Percentiles rank a stretch among this genome's conserved stretches.
Conservation (phyloP, 92 coral and sea anemone genomes). For the Epizoanthus rinbou region DNA sequence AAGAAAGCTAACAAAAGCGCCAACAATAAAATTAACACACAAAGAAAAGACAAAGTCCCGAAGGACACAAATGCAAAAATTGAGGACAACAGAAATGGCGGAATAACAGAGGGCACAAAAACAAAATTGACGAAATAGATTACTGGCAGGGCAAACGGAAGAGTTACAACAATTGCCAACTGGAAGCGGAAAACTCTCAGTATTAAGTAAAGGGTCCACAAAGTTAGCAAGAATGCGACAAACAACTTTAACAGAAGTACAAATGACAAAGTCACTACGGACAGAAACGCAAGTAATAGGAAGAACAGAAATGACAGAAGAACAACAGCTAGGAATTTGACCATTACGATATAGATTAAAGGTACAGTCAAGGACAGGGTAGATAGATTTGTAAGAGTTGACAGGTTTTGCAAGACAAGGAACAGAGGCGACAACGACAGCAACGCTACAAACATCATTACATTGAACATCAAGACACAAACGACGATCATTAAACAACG, state of each 20-base stretch:
- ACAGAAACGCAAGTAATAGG: background rate
- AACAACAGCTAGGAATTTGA: background rate
- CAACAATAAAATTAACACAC: background rate
- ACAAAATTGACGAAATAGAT: background rate
- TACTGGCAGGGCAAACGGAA: background rate
- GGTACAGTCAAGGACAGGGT: background rate
- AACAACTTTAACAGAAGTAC: background rate
- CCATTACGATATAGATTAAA: background rate
- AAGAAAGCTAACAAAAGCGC: too few relatives aligned
- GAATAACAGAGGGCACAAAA: background rate
- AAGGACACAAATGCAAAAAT: background rate
- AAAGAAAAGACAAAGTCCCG: background rate
- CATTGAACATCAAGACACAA: background rate
- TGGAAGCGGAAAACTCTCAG: background rate
- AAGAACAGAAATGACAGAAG: background rate
- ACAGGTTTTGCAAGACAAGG: background rate
- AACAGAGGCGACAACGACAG: background rate
- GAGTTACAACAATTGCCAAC: background rate
- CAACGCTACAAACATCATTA: background rate
- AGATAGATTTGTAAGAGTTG: background rate
- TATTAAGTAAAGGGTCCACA: background rate
- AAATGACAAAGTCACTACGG: background rate
- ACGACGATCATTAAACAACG: background rate
- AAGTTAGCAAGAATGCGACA: background rate
- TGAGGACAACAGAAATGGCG: background rate